Percentiles rank a stretch among this genome's conserved stretches.
Evolutionary conservation across 2,113 vertebrate genomes (phyloP).

Genomic region (Bujurquina vittata): DNA sequence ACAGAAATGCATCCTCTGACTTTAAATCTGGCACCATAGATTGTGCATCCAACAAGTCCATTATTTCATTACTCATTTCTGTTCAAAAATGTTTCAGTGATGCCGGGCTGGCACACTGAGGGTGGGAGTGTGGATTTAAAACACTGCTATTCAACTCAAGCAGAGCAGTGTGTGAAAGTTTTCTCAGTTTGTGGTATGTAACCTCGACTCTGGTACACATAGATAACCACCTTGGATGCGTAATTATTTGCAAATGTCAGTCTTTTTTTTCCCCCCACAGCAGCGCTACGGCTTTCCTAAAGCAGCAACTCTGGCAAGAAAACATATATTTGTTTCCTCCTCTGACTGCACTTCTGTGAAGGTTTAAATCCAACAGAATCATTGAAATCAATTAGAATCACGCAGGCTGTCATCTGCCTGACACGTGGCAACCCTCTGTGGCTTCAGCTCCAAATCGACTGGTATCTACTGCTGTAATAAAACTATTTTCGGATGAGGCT

Average conservation of each 20-base stretch:
- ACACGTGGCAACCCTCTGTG: constrained; percentile 47
- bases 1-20: constrained; percentile 2
- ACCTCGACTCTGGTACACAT: constrained; percentile 16
- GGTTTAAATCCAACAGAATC: constrained; percentile 74
- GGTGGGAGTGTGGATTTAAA: constrained; percentile 12
- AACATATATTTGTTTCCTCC: constrained; percentile 28
- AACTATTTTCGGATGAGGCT: constrained; percentile 70
- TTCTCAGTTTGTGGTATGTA: constrained; percentile 16
- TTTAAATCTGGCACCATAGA: neutral
- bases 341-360: constrained; percentile 44
- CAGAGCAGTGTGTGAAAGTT: neutral
- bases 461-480: constrained; percentile 72
- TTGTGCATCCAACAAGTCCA: neutral
- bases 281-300: constrained; percentile 34
- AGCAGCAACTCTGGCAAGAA: constrained; percentile 36
- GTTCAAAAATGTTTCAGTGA: constrained; percentile 18
- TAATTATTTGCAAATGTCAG: constrained; percentile 29
- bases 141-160: constrained; percentile 16
- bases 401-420: constrained; percentile 63
- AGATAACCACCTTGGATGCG: constrained; percentile 31
- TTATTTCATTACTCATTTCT: neutral
- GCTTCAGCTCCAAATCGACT: constrained; percentile 51
- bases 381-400: constrained; percentile 81
- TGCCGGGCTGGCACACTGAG: neutral
- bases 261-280: constrained; percentile 26